Percentiles rank a stretch among this genome's conserved stretches.
Evolutionary conservation across 1,140 invertebrate species (phyloP).

Genomic region (Drosophila eugracilis): DNA sequence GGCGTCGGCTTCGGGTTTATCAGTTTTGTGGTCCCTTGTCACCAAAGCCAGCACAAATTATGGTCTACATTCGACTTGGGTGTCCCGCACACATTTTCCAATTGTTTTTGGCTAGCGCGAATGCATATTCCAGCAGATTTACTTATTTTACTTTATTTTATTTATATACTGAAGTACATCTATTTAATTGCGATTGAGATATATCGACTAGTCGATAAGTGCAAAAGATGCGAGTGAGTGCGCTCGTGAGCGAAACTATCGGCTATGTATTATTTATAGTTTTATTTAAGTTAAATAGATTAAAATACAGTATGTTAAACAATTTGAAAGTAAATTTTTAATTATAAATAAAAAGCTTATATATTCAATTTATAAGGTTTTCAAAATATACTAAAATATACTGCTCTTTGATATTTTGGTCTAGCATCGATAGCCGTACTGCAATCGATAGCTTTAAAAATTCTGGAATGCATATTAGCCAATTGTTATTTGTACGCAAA

Average conservation of each 20-base stretch:
- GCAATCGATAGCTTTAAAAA: background rate
- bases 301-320: no score
- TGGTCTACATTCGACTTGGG: constrained; percentile 28
- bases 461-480: background rate
- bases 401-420: background rate
- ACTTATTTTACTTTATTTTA: constrained; percentile 67
- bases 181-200: constrained; percentile 43
- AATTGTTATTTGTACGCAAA: background rate
- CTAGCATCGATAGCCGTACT: background rate
- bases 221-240: background rate
- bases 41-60: constrained; percentile 41
- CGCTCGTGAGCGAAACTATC: constrained; percentile 4
- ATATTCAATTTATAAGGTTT: no score
- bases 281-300: background rate
- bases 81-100: constrained; percentile 47
- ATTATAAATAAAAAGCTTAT: no score
- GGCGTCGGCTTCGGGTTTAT: constrained; percentile 73
- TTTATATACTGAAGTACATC: constrained; percentile 68
- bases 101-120: constrained; percentile 21
- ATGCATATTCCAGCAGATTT: constrained; percentile 27
- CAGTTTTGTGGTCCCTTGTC: constrained; percentile 48
- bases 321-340: background rate
- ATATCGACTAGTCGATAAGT: constrained; percentile 10
- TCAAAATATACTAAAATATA: background rate
- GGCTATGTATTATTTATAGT: background rate